phyloP scores from a whole-genome alignment of 1,140 invertebrate species.

The Drosophila tristis region DNA sequence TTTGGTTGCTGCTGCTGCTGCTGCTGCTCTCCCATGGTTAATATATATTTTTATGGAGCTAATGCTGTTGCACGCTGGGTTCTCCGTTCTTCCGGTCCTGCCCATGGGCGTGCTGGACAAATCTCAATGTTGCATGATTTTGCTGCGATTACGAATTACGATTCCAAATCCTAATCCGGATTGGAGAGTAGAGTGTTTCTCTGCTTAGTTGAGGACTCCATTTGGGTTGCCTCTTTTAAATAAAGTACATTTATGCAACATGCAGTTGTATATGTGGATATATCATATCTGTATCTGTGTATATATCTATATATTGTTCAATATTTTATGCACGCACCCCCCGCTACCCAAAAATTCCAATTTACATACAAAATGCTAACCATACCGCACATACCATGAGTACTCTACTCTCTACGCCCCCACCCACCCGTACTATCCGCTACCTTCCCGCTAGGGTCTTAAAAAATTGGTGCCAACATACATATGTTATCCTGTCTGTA shows the following conservation, averaged over 20 bases:
- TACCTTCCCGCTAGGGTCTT: constrained; percentile 36
- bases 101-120: constrained; percentile 72
- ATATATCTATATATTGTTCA: constrained; percentile 61
- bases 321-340: constrained; percentile 50
- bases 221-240: constrained; percentile 8
- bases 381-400: constrained; percentile 26
- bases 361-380: constrained; percentile 73
- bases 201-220: neutral
- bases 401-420: constrained; percentile 4
- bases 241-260: constrained; percentile 70
- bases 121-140: constrained; percentile 80
- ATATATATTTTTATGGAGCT: constrained; percentile 11
- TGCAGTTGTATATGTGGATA: constrained; percentile 72
- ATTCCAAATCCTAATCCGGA: neutral
- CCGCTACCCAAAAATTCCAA: constrained; percentile 38
- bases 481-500: constrained; percentile 9
- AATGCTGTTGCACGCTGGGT: neutral
- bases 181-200: neutral
- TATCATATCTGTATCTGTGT: constrained; percentile 52
- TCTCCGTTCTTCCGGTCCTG: neutral
- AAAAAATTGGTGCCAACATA: constrained; percentile 59
- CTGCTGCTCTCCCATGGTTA: neutral
- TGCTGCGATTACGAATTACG: constrained; percentile 50
- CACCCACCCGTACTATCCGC: neutral
- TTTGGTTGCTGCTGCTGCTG: too few species aligned